Conservation (phyloP, 2,888 invertebrate genomes). For the Epicampocera succincta region DNA sequence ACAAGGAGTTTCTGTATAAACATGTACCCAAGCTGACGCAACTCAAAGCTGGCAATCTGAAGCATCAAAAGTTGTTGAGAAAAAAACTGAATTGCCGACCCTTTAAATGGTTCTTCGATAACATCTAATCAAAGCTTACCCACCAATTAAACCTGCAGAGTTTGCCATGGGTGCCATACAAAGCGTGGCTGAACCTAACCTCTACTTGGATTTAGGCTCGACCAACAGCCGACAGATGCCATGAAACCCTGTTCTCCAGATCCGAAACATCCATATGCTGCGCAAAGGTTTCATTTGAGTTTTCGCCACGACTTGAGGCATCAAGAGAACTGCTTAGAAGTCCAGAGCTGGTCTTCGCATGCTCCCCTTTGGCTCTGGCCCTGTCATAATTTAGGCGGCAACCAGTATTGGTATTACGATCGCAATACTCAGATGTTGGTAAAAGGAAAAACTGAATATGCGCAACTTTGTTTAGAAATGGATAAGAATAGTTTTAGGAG, state of each 20-base stretch:
- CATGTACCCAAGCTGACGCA: slow-evolving; percentile 88
- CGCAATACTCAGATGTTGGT: slow-evolving; percentile 82
- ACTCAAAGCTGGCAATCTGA: slow-evolving; percentile 90
- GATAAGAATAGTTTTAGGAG: slow-evolving; percentile 84
- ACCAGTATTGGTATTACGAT: slow-evolving; percentile 94
- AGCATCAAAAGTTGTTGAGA: slow-evolving; percentile 88
- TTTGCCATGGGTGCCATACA: slow-evolving; percentile 90
- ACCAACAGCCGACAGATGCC: slow-evolving; percentile 74
- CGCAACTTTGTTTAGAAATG: slow-evolving; percentile 88
- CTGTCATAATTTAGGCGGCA: slow-evolving; percentile 96
- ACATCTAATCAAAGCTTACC: slow-evolving; percentile 91
- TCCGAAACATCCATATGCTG: slow-evolving; percentile 73
- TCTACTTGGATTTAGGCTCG: slow-evolving; percentile 88
- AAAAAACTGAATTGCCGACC: slow-evolving; percentile 90
- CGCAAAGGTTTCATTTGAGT: slow-evolving; percentile 76
- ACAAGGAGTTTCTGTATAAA: slow-evolving; percentile 91
- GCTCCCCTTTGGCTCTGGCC: slow-evolving; percentile 90
- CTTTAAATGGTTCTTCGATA: slow-evolving; percentile 97
- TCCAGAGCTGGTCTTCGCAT: slow-evolving; percentile 85
- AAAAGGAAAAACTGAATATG: slow-evolving; percentile 72
- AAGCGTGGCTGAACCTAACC: slow-evolving; percentile 84
- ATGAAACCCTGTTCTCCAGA: slow-evolving; percentile 75
- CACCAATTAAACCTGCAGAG: slow-evolving; percentile 91
- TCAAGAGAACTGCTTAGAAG: slow-evolving; percentile 92
- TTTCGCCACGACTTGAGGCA: slow-evolving; percentile 77